Base-by-base conservation (phyloP, 2,888 invertebrate species). In the Heliconius erato region DNA sequence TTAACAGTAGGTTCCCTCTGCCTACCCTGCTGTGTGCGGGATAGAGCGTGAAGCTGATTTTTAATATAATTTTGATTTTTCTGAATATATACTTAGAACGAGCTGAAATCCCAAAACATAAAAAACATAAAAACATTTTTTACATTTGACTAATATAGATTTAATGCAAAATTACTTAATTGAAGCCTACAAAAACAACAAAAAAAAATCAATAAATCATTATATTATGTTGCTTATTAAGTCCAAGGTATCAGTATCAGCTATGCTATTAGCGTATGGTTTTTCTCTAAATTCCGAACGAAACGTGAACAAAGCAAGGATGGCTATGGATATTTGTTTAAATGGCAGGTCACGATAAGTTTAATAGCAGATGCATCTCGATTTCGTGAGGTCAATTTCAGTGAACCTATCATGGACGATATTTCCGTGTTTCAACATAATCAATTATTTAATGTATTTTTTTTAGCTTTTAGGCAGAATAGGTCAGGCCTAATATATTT, bases 351-450 rank as follows among this genome's bases (percentile, higher is more conserved):
- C 93, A 93, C 91, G 92, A 90, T 84, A 86, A 86, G 85, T 87
- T 89, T 92, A 92, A 93, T 93, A 92, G 90, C 90, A 85, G 88
- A 88, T 89, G 89, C 89, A 88, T 90, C 86, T 84, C 87, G 85
- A 84, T 87, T 88, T 90, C 93, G 92, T 92, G 93, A 93, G 93
- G 93, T 93, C 92, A 87, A 85, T 81, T 71, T 67, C 81, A 84
- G 87, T 90, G 92, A 92, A 90, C 92, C 85, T 88, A 80, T 26
- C 44, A 49, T 72, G 44, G 69, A 78, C n/a, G 65, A 63, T 78
- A 26, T 76, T 78, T 78, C 78, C 78, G 67, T 44, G 12, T 78
- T 78, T 32, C 44, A 32, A 68, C 63, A 63, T 26, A 0, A 63
- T 76, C 3, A 1, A 11, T 63, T 40, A 63, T 16, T 35, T n/a